Evolutionary conservation across 2,888 invertebrate genomes (phyloP).

Genomic region (Sinentomon sp.): DNA sequence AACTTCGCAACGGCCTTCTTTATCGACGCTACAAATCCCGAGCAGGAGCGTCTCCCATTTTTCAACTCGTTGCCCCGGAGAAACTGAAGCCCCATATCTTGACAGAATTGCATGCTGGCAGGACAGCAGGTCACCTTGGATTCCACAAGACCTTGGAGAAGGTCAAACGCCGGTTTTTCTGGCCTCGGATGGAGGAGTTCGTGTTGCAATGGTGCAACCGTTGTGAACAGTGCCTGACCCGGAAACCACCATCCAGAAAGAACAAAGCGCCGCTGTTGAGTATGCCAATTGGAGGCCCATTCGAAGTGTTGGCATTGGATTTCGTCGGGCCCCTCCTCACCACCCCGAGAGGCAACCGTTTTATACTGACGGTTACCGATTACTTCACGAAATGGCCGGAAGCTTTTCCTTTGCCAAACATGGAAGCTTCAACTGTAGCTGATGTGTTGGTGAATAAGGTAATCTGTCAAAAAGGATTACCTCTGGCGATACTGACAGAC

Average conservation of each 20-base stretch:
- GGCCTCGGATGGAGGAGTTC: conserved; percentile 1
- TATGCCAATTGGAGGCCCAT: too few species aligned
- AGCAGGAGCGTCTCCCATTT: conserved; percentile 11
- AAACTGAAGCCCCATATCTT: conserved; percentile 11
- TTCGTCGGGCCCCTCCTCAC: conserved; percentile 11
- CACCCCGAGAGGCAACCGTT: conserved; percentile 7
- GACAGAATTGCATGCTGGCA: conserved; percentile 13
- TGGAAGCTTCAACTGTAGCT: conserved; percentile 17
- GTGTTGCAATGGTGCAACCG: too few species aligned
- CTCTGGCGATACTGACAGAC: conserved; percentile 14
- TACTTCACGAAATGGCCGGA: conserved; percentile 12
- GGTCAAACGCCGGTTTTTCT: conserved; percentile 7
- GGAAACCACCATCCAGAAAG: too few species aligned
- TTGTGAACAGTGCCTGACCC: too few species aligned
- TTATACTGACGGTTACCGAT: too few species aligned
- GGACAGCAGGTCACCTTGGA: conserved; percentile 16
- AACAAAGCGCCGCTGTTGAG: too few species aligned
- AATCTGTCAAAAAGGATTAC: conserved; percentile 13
- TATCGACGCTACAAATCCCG: conserved; percentile 7
- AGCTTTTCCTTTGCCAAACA: conserved; percentile 17
- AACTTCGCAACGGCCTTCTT: too few species aligned
- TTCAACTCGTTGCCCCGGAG: conserved; percentile 10
- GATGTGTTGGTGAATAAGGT: conserved; percentile 13
- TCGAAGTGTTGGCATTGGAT: conserved; percentile 12
- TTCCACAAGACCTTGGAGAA: conserved; percentile 15